Evolutionary conservation across 2,113 vertebrate species (phyloP).

Genomic region (Malurus alboscapulatus): DNA sequence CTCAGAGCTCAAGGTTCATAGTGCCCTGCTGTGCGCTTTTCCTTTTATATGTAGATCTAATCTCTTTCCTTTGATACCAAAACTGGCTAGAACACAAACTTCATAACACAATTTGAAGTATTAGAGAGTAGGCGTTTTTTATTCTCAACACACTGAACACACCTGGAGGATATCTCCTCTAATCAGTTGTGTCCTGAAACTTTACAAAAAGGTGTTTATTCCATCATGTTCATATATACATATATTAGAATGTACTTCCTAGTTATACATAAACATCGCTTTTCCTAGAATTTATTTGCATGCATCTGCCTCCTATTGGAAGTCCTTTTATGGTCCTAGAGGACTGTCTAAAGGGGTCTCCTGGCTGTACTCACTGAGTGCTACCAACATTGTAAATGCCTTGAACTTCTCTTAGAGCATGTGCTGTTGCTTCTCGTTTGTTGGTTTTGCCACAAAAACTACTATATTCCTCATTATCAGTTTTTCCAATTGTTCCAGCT

Average conservation of each 20-base stretch:
- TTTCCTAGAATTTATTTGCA: background rate
- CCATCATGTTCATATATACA: background rate
- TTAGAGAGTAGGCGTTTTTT: background rate
- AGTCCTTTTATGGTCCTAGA: background rate
- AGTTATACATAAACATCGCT: background rate
- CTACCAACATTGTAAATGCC: background rate
- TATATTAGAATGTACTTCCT: background rate
- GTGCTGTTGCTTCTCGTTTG: background rate
- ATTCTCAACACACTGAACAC: background rate
- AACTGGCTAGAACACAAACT: background rate
- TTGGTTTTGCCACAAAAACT: background rate
- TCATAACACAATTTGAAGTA: background rate
- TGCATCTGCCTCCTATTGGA: background rate
- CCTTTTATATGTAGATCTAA: background rate
- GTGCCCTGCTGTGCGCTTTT: rapidly evolving
- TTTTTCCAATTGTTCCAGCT: background rate
- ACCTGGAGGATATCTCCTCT: background rate
- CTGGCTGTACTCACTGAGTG: background rate
- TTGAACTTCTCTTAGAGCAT: background rate
- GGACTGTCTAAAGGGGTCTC: background rate
- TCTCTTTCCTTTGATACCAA: background rate
- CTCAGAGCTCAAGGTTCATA: background rate
- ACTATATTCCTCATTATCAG: background rate
- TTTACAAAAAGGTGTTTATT: background rate
- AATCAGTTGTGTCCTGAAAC: background rate